These are phyloP conservation scores for Orchestia grillus DNA, from an alignment of 1,140 invertebrate genomes.

Conservation along the genomic window DNA sequence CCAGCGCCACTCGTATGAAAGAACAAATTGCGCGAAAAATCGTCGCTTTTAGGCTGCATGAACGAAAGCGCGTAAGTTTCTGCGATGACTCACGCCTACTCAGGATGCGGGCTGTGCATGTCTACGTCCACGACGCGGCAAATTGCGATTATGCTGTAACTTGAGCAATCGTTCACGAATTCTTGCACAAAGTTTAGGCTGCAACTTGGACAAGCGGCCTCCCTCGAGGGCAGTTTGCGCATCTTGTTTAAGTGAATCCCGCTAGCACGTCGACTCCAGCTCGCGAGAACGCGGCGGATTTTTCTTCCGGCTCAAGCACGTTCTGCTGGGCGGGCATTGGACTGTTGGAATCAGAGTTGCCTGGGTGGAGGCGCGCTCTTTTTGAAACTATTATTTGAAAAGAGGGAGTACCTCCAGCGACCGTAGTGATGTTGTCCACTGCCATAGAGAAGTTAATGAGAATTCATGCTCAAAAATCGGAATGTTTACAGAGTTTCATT, in stretches of 20 bases:
- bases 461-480: too few species aligned
- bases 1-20: too few species aligned
- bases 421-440: too few species aligned
- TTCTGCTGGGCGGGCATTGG: not conserved
- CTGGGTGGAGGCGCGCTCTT: too few species aligned
- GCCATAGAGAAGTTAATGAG: too few species aligned
- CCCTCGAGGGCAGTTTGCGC: conserved; percentile 11
- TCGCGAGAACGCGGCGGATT: not conserved
- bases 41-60: not conserved
- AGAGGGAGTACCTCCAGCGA: too few species aligned
- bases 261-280: not conserved
- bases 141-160: conserved; percentile 31
- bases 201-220: conserved; percentile 7
- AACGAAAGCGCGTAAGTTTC: not conserved
- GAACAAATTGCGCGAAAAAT: not conserved
- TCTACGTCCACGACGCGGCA: not conserved
- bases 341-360: not conserved
- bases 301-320: not conserved
- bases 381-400: too few species aligned
- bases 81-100: not conserved
- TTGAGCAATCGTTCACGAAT: conserved; percentile 42
- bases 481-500: too few species aligned
- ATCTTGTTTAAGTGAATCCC: conserved; percentile 28
- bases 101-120: not conserved
- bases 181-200: conserved; percentile 17